Evolutionary conservation across 2,888 invertebrate genomes (phyloP).

Genomic region (Ophioninae sp.): DNA sequence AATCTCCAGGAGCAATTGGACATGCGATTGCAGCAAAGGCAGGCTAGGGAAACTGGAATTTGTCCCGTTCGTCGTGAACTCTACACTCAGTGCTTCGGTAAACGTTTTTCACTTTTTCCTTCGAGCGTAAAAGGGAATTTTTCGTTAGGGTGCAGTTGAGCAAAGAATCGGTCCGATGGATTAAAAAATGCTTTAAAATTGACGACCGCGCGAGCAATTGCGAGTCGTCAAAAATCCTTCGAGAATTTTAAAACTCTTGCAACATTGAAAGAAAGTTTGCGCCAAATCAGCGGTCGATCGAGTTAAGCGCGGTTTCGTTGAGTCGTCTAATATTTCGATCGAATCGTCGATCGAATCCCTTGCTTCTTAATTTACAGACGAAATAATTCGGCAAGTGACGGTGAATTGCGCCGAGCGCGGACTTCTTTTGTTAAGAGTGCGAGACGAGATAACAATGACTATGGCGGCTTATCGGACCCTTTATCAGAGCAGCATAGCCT

Average conservation of each 20-base stretch:
- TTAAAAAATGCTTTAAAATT: no score
- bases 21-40: constrained; percentile 92
- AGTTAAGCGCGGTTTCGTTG: not conserved
- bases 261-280: no score
- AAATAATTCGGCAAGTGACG: constrained; percentile 96
- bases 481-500: constrained; percentile 98
- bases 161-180: no score
- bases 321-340: no score
- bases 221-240: no score
- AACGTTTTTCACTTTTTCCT: constrained; percentile 60
- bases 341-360: not conserved
- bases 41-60: constrained; percentile 97
- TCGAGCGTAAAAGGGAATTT: not conserved
- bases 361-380: constrained; percentile 84
- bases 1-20: constrained; percentile 98
- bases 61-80: constrained; percentile 96
- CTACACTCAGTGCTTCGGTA: constrained; percentile 97
- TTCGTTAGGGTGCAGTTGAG: not conserved
- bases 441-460: constrained; percentile 98
- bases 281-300: not conserved
- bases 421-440: constrained; percentile 92
- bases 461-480: constrained; percentile 98
- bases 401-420: constrained; percentile 98
- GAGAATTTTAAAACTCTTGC: no score
- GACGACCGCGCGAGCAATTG: no score